These are phyloP conservation scores for Dendrolimus pini DNA, from an alignment of 2,888 invertebrate genomes.

Conservation along the genomic window DNA sequence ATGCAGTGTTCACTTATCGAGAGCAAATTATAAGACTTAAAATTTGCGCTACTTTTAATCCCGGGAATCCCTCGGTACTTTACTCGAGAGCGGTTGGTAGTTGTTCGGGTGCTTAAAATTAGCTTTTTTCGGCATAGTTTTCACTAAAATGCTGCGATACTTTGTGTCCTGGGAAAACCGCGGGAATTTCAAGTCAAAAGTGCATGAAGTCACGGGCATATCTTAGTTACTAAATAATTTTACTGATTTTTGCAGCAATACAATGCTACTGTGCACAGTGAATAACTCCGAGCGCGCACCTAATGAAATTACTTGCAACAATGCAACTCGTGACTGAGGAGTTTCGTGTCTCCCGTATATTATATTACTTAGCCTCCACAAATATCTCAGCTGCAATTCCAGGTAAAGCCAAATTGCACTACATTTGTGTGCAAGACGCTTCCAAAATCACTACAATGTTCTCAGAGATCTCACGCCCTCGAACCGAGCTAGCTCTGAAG, in stretches of 20 bases:
- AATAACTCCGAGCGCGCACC: constrained; percentile 23
- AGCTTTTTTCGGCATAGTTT: too few relatives aligned
- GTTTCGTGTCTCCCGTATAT: constrained; percentile 16
- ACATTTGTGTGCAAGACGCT: constrained; percentile 58
- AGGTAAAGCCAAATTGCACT: constrained; percentile 56
- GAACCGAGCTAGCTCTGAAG: constrained; percentile 23
- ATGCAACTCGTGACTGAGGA: constrained; percentile 49
- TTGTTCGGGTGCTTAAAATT: too few relatives aligned
- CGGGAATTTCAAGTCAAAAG: too few relatives aligned
- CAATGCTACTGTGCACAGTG: constrained; percentile 8
- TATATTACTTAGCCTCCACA: constrained; percentile 27
- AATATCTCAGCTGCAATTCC: constrained; percentile 45
- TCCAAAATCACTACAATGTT: constrained; percentile 39
- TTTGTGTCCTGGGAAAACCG: too few relatives aligned
- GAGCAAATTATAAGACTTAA: too few relatives aligned
- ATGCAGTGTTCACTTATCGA: too few relatives aligned
- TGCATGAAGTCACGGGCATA: too few relatives aligned
- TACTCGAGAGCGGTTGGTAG: too few relatives aligned
- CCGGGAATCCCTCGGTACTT: too few relatives aligned
- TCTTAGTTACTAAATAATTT: not conserved
- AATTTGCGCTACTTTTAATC: too few relatives aligned
- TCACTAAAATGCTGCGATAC: too few relatives aligned
- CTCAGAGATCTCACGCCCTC: constrained; percentile 65
- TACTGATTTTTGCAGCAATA: not conserved
- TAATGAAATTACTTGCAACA: constrained; percentile 60